Base-by-base conservation (phyloP, 2,113 vertebrate genomes). In the Dolichotis patagonum region DNA sequence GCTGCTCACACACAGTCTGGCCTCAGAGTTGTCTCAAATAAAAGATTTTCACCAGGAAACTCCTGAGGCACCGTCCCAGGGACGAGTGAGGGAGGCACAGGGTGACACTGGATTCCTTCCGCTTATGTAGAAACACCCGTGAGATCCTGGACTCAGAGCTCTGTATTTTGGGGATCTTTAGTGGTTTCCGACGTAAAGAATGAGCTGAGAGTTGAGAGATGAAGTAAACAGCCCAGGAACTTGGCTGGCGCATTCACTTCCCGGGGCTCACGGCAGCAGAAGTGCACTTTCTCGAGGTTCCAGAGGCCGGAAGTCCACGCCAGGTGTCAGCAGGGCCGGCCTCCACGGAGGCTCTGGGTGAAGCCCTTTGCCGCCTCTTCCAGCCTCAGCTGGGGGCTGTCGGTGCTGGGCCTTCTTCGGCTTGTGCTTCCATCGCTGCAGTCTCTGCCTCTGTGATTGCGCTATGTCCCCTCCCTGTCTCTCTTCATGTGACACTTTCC, bases 121-220 rank as follows among this genome's bases (percentile, higher is more conserved):
- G 7, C 69, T 49, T 86, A 20, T 2, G 1, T 2, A 9, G 20
- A 62, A 60, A 69, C 49, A 52, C 81, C 94, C 0, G 0, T 58
- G 30, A 19, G 62, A 41, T 12, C 43, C 54, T 52, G 26, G 41
- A 52, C 43, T 54, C 3, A 97, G 97, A 73, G 24, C 49, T 46
- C 24, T 4, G 1, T 90, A 78, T 96, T 97, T 85, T 95, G 56
- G 83, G 78, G 60, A 94, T 94, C 83, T 69, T 60, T 17, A 56
- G 38, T 67, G 94, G 65, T 24, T 94, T 84, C 71, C 10, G 1
- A 97, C 96, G 92, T 1, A 32, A 94, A 90, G 88, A 94, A 63
- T 63, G 96, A 98, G 98, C 85, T 88, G 89, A 95, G 96, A 97
- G 97, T 90, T 97, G 97, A 97, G 94, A 85, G 97, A 22, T 28